Evolutionary conservation across 2,113 vertebrate species (phyloP).

Genomic region (Cathartes aura): DNA sequence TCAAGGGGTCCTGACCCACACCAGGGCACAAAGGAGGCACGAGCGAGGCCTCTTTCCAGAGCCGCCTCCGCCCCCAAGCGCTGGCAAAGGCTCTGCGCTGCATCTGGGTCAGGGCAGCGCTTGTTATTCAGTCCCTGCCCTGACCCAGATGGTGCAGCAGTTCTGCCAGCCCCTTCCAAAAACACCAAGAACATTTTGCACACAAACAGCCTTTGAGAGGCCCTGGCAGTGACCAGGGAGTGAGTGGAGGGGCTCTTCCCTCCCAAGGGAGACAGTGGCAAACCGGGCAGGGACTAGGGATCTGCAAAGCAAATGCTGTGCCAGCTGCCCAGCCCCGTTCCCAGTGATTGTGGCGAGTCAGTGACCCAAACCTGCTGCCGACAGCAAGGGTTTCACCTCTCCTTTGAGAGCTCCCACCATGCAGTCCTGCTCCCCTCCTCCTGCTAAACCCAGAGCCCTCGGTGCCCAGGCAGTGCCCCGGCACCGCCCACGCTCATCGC

Average conservation of each 20-base stretch:
- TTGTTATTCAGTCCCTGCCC: conserved; percentile 56
- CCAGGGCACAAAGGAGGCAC: not conserved
- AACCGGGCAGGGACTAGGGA: accelerated
- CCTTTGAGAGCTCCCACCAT: too few relatives aligned
- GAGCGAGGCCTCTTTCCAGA: accelerated
- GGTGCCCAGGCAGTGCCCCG: accelerated
- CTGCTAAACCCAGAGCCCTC: not conserved
- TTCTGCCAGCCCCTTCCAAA: conserved; percentile 24
- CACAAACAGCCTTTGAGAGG: conserved; percentile 62
- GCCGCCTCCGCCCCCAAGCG: accelerated
- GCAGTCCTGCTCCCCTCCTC: not conserved
- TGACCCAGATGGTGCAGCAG: conserved; percentile 62
- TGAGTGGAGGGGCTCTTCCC: not conserved
- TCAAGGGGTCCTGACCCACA: not conserved
- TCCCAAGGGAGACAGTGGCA: not conserved
- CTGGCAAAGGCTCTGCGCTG: not conserved
- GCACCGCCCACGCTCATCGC: accelerated
- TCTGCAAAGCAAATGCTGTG: not conserved
- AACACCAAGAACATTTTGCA: conserved; percentile 26
- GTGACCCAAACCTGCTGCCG: accelerated
- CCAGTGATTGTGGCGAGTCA: accelerated
- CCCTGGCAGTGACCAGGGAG: not conserved
- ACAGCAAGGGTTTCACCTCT: not conserved
- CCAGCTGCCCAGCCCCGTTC: not conserved
- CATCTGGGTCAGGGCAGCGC: conserved; percentile 55